Conservation (phyloP, 2,797 vertebrate species). For the Florisuga fusca region DNA sequence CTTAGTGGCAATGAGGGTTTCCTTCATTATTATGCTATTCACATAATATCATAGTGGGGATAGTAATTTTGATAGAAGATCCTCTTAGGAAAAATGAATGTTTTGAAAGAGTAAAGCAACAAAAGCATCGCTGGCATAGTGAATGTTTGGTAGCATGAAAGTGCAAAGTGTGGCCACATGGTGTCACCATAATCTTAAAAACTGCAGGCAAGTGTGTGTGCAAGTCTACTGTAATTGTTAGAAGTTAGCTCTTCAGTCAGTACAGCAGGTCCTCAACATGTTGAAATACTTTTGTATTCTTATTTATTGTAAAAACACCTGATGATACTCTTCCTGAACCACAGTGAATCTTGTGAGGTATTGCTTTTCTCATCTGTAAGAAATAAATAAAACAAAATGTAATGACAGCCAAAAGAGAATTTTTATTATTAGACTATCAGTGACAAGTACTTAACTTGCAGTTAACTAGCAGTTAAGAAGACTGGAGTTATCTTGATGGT, state of each 20-base stretch:
- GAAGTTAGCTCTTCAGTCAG: accelerated
- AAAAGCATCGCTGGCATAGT: accelerated
- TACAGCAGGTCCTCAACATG: not conserved
- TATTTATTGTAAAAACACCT: not conserved
- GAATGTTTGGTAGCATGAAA: not conserved
- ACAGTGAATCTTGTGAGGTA: not conserved
- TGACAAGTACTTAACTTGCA: not conserved
- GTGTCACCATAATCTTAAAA: not conserved
- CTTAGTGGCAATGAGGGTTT: not conserved
- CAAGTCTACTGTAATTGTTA: accelerated
- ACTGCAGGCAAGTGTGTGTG: not conserved
- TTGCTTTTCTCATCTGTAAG: not conserved
- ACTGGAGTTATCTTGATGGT: not conserved
- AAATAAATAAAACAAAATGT: not conserved
- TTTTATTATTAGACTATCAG: not conserved
- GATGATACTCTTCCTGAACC: not conserved
- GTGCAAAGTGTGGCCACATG: not conserved
- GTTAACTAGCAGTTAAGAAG: not conserved
- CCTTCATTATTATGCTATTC: not conserved
- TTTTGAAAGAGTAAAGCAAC: not conserved
- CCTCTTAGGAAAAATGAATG: not conserved
- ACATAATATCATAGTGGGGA: accelerated
- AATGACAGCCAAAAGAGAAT: not conserved
- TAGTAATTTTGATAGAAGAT: not conserved
- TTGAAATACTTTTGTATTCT: not conserved